These are phyloP conservation scores for Hirundichthys speculiger DNA, from an alignment of 2,113 vertebrate genomes.

Conservation along the genomic window DNA sequence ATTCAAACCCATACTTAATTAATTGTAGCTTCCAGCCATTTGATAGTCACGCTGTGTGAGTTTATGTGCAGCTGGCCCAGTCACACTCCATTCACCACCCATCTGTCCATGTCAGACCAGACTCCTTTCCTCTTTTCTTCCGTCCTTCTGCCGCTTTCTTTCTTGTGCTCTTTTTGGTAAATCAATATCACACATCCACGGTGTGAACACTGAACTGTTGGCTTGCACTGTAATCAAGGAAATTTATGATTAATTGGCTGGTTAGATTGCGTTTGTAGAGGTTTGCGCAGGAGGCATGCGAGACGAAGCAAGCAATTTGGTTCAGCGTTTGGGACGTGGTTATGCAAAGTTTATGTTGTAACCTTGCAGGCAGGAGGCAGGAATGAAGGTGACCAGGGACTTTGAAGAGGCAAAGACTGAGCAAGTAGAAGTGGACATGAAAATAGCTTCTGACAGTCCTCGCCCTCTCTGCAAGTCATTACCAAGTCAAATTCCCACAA, in stretches of 20 bases:
- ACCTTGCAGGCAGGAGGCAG: conserved; percentile 18
- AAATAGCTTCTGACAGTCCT: too few relatives aligned
- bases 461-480: too few relatives aligned
- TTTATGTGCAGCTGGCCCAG: conserved; percentile 71
- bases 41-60: conserved; percentile 68
- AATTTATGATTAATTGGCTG: conserved; percentile 41
- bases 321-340: conserved; percentile 16
- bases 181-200: conserved; percentile 21
- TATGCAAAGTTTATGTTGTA: conserved; percentile 7
- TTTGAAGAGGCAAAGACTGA: conserved; percentile 15
- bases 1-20: conserved; percentile 71
- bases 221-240: conserved; percentile 54
- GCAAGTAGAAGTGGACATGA: too few relatives aligned
- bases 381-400: too few relatives aligned
- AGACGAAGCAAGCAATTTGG: not conserved
- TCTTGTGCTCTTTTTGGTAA: conserved; percentile 32
- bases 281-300: conserved; percentile 20
- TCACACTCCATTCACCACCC: conserved; percentile 75
- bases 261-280: conserved; percentile 6
- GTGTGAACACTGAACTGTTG: conserved; percentile 31
- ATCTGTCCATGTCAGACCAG: conserved; percentile 72
- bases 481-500: not conserved
- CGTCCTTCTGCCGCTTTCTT: conserved; percentile 22
- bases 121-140: conserved; percentile 33
- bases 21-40: conserved; percentile 76